Evolutionary conservation across 2,888 invertebrate species (phyloP), one percentile per base, ranked within the genome.

Genomic region (Tenthredo scrophulariae): DNA sequence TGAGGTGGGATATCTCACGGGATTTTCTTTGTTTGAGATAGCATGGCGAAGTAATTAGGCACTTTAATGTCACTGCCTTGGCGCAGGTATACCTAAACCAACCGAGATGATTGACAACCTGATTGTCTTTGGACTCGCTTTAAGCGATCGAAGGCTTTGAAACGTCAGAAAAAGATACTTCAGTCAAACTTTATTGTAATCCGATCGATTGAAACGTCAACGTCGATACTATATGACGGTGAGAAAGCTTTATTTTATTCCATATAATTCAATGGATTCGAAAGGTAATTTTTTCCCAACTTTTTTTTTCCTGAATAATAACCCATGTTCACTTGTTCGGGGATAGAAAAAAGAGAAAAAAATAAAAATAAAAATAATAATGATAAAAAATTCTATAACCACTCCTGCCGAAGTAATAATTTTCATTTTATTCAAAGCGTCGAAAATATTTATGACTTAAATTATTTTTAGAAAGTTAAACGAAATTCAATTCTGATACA

Each of bases 21-120:
- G 46, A 67, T 83, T 70, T 46, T 83, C 83, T 18, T 67, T 70
- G 46, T 83, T 83, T 33, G 33, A 70, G n/a, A 62, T 43, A 13
- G 33, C 33, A 29, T 13, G 18, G 29, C 43, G 2, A 33, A 83
- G 62, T 67, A 83, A 83, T 67, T 82, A 65, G 82, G 13, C 82
- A 10, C 65, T 79, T 54, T 29, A 37, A n/a, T 54, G 58, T 37
- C 29, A 26, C 33, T 58, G 33, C 22, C 58, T 79, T 15, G 43
- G 15, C n/a, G 1, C 22, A 33, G 26, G n/a, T 77, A 37, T 29
- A 37, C 46, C 46, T 26, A 77, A 77, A 77, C 75, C 54, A 54
- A 54, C n/a, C 7, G n/a, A 15, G 58, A 79, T 58, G 33, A 33
- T 79, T 79, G 50, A 79, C 54, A 79, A 79, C 33, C 54, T 33